A percentile compares a stretch with the other conserved stretches of the same genome.
Conservation (phyloP, 92 coral and sea anemone species). For the Desmophyllum pertusum region DNA sequence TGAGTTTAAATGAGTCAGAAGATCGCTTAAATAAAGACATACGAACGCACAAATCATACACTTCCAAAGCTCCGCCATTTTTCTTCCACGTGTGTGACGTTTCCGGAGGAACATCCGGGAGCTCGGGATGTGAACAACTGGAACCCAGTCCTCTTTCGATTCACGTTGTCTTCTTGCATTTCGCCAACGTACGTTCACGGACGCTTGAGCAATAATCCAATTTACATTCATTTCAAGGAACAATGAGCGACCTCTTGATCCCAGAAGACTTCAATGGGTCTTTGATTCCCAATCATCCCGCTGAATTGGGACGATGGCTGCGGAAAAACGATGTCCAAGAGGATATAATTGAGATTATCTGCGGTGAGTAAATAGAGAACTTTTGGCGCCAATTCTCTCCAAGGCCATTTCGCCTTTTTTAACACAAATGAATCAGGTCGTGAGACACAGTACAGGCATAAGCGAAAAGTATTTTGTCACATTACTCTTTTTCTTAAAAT, state of each 20-base stretch:
- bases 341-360: constrained; percentile 13
- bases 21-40: constrained; percentile 25
- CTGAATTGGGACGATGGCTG: constrained; percentile 21
- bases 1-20: constrained; percentile 39
- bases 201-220: background rate
- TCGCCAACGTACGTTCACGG: background rate
- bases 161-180: no score
- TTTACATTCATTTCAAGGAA: no score
- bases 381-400: constrained; percentile 6
- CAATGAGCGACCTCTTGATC: background rate
- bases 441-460: no score
- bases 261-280: background rate
- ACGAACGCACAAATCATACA: constrained; percentile 21
- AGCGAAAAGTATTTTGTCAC: no score
- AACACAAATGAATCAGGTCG: no score
- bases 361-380: constrained; percentile 14
- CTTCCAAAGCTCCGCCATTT: constrained; percentile 1
- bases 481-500: no score
- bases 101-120: background rate
- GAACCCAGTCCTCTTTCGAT: background rate
- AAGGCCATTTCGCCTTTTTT: no score
- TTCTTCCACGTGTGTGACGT: background rate
- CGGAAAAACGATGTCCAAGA: constrained; percentile 11
- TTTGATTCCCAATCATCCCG: constrained; percentile 7
- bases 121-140: no score